phyloP scores from a whole-genome alignment of 2,888 invertebrate genomes.

The Lycocerus yunnanus region DNA sequence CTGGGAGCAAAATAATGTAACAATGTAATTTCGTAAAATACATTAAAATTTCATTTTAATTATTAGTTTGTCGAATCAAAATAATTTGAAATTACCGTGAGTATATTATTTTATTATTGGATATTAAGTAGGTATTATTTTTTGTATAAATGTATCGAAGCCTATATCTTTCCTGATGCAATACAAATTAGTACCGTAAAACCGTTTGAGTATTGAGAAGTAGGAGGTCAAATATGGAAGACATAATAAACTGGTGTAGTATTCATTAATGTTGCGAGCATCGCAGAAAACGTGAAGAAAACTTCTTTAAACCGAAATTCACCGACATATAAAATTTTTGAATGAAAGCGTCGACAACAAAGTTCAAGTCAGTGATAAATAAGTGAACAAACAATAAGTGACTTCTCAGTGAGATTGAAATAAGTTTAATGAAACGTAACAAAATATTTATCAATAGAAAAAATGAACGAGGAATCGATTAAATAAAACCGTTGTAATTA shows the following conservation, averaged over 20 bases:
- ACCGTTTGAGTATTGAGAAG: slow-evolving; percentile 3
- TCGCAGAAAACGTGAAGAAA: slow-evolving; percentile 12
- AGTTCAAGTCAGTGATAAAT: neutral
- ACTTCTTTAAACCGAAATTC: neutral
- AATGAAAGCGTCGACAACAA: neutral
- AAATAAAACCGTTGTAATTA: neutral
- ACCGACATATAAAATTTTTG: neutral
- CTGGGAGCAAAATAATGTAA: neutral
- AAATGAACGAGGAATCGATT: neutral
- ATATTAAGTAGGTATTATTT: too few relatives aligned
- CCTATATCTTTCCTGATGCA: neutral
- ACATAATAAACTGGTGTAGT: neutral
- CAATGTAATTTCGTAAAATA: neutral
- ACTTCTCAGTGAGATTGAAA: neutral
- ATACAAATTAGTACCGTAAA: neutral
- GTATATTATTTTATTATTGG: neutral
- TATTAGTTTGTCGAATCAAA: neutral
- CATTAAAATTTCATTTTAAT: neutral
- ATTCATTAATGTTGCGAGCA: slow-evolving; percentile 15
- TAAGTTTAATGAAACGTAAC: neutral
- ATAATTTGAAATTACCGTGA: neutral
- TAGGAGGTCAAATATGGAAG: slow-evolving; percentile 14
- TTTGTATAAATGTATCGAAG: neutral
- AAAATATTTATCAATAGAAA: neutral
- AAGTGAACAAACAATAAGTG: neutral